Evolutionary conservation across 2,888 invertebrate species (phyloP).

Genomic region (Myathropa florea): DNA sequence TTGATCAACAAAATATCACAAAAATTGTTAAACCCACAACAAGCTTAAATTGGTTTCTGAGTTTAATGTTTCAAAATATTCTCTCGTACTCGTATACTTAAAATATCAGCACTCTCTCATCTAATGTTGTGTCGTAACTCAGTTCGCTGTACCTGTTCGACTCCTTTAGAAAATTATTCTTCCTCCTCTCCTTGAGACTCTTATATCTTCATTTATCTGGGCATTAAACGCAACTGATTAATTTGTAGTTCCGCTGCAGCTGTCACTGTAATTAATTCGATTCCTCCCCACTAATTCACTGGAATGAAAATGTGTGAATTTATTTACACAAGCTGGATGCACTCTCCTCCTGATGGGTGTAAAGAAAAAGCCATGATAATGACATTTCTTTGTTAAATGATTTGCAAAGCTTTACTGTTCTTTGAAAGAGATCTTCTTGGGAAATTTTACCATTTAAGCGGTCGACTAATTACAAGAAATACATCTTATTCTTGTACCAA

Average conservation of each 20-base stretch:
- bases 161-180: neutral
- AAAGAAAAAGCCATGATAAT: constrained; percentile 9
- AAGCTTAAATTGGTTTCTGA: no score
- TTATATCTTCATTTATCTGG: neutral
- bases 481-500: neutral
- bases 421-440: constrained; percentile 4
- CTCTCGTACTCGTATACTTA: no score
- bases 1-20: no score
- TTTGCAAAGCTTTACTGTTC: constrained; percentile 24
- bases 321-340: neutral
- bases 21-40: no score
- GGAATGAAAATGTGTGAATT: neutral
- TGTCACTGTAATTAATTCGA: neutral
- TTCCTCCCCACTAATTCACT: neutral
- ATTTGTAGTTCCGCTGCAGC: neutral
- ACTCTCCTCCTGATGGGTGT: neutral
- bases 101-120: no score
- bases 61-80: no score
- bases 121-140: neutral
- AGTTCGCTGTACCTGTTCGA: neutral
- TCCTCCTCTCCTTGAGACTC: neutral
- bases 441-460: constrained; percentile 24
- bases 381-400: constrained; percentile 4
- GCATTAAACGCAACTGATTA: neutral
- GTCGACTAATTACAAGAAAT: neutral